These are phyloP conservation scores for Microplitis deprimator DNA, from an alignment of 2,888 invertebrate genomes.

Conservation along the genomic window DNA sequence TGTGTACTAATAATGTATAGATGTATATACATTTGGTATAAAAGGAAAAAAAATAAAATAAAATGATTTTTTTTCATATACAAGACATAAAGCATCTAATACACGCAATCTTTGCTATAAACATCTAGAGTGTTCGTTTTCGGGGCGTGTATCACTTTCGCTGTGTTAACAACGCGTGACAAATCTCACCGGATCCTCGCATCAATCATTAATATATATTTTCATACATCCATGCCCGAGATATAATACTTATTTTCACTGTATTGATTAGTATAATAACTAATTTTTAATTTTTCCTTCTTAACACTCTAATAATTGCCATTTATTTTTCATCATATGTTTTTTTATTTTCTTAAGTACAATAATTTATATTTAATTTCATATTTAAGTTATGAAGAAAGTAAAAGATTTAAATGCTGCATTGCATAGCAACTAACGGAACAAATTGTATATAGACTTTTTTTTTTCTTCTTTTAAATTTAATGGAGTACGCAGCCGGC, in stretches of 20 bases:
- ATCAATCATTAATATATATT: constrained; percentile 47
- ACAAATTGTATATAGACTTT: no score
- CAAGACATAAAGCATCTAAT: constrained; percentile 7
- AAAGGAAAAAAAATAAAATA: not conserved
- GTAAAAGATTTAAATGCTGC: no score
- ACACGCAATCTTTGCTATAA: constrained; percentile 31
- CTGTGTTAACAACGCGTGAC: constrained; percentile 62
- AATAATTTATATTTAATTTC: no score
- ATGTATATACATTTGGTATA: not conserved
- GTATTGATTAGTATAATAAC: not conserved
- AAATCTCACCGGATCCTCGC: constrained; percentile 58
- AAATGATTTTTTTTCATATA: not conserved
- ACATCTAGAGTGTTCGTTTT: constrained; percentile 22
- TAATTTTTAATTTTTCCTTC: constrained; percentile 15
- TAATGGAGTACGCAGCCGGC: not conserved
- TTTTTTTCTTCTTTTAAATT: not conserved
- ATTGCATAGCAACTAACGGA: no score
- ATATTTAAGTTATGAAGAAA: no score
- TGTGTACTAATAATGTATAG: not conserved
- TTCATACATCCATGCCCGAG: constrained; percentile 13
- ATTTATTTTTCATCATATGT: not conserved
- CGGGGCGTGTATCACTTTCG: constrained; percentile 62
- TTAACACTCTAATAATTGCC: not conserved
- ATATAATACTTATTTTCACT: constrained; percentile 19
- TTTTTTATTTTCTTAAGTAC: no score